Percentiles rank a stretch among this genome's conserved stretches.
Conservation (phyloP, 2,888 invertebrate genomes). For the Platycnemis pennipes region DNA sequence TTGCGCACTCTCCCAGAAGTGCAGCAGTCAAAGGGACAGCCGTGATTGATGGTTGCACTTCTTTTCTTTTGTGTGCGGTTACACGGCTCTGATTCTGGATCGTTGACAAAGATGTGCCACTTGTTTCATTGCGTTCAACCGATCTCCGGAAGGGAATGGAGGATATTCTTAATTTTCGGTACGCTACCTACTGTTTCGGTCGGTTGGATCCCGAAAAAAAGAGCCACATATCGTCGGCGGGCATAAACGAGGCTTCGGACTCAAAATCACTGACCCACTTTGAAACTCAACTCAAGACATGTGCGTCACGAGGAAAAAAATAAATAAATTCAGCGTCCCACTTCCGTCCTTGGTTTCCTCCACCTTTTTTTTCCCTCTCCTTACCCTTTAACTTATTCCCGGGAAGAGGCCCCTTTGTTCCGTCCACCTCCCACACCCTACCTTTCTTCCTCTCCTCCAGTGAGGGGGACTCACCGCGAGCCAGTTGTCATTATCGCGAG, state of each 20-base stretch:
- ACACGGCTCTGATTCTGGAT: background rate
- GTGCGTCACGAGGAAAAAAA: background rate
- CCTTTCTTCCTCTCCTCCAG: too few relatives aligned
- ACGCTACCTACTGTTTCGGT: background rate
- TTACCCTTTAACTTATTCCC: background rate
- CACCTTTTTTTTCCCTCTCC: background rate
- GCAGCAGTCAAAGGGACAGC: too few relatives aligned
- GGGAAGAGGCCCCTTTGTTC: background rate
- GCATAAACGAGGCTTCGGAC: constrained; percentile 17
- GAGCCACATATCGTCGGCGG: background rate
- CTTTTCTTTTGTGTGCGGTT: too few relatives aligned
- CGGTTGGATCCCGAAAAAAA: background rate
- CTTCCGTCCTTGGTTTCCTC: constrained; percentile 1
- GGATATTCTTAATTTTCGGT: background rate
- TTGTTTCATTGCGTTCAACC: background rate
- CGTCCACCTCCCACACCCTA: background rate
- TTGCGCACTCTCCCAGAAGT: too few relatives aligned
- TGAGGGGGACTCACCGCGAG: background rate
- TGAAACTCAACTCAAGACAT: background rate
- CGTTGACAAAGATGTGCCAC: background rate
- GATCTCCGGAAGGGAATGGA: background rate
- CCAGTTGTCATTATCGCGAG: constrained; percentile 49
- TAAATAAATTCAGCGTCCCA: background rate
- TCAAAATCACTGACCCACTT: constrained; percentile 36
- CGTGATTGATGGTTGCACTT: too few relatives aligned